Evolutionary conservation across 2,113 vertebrate genomes (phyloP), one percentile per base, ranked within the genome.

Genomic region (Petromus typicus): DNA sequence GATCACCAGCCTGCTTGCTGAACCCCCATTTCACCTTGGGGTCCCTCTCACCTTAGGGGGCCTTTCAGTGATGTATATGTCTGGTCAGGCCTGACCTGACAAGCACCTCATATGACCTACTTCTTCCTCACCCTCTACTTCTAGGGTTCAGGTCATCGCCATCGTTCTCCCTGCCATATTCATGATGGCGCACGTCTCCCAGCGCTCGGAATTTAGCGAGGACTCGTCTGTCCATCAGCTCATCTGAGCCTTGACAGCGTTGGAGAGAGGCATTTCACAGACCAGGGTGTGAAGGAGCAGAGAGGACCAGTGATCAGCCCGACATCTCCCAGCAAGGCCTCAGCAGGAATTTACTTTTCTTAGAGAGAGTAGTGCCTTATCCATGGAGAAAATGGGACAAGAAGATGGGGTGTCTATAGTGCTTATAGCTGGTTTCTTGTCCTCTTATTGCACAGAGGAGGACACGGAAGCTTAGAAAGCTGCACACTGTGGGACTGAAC

Each of bases 191-290:
- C 9, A 2, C 9, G 27, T 93, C 82, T 87, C 94, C 89, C 61
- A 43, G 78, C 73, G 89, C 63, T 89, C 83, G 89, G 94, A 87
- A 94, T 32, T 61, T 23, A 83, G 63, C 61, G 37, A 79, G 93
- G n/a, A 16, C 83, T 69, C 56, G 82, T 54, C 56, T 69, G 88
- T 94, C 90, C 89, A 90, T 93, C 93, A 86, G 45, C 75, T 86
- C 79, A 20, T 86, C 63, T 10, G 7, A 86, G 91, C 67, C 25
- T 43, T 43, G 82, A 80, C 73, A 89, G 64, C 84, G 69, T 57
- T 34, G 22, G 66, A 25, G 75, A 25, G 75, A 89, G 48, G 37
- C n/a, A 37, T 92, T 95, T 95, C 61, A 64, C 45, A 81, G 66
- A 59, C 66, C 87, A 96, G 63, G 73, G 7, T 56, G 64, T 14